Evolutionary conservation across 2,888 invertebrate genomes (phyloP).

Genomic region (Isotomurus palustris): DNA sequence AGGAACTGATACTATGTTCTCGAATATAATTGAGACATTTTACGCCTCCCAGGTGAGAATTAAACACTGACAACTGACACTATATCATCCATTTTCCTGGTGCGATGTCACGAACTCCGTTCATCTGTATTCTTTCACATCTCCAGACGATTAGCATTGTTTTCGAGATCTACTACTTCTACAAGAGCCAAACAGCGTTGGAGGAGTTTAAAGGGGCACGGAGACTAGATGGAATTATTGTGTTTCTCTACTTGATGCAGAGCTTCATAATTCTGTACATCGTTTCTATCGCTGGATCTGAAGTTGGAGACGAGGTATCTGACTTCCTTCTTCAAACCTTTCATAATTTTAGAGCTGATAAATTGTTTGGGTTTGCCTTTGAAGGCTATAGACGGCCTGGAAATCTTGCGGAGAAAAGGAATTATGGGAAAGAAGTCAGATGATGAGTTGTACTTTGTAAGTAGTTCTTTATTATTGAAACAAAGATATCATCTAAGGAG

Average conservation of each 20-base stretch:
- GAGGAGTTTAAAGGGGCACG: slow-evolving; percentile 14
- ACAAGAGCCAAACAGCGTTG: slow-evolving; percentile 7
- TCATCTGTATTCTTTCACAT: not conserved
- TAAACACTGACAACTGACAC: too few relatives aligned
- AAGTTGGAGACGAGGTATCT: slow-evolving; percentile 29
- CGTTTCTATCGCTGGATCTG: slow-evolving; percentile 17
- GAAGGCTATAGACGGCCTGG: slow-evolving; percentile 31
- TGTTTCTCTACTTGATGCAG: slow-evolving; percentile 4
- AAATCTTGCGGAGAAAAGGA: slow-evolving; percentile 32
- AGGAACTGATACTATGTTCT: slow-evolving; percentile 26
- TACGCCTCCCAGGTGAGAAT: slow-evolving; percentile 24
- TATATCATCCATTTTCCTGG: too few relatives aligned
- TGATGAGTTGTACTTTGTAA: slow-evolving; percentile 35
- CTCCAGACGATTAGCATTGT: slow-evolving; percentile 15
- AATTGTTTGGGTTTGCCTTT: too few relatives aligned
- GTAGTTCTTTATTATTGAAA: too few relatives aligned
- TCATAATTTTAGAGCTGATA: too few relatives aligned
- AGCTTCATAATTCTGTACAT: slow-evolving; percentile 12
- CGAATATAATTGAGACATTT: slow-evolving; percentile 28
- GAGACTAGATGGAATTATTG: slow-evolving; percentile 7
- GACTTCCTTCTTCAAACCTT: not conserved
- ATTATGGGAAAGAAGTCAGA: slow-evolving; percentile 31
- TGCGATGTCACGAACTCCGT: too few relatives aligned
- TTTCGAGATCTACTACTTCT: slow-evolving; percentile 22
- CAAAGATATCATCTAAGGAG: too few relatives aligned